A percentile compares a stretch with the other conserved stretches of the same genome.
Evolutionary conservation across 1,140 invertebrate species (phyloP).

Genomic region (Drosophila albomicans): DNA sequence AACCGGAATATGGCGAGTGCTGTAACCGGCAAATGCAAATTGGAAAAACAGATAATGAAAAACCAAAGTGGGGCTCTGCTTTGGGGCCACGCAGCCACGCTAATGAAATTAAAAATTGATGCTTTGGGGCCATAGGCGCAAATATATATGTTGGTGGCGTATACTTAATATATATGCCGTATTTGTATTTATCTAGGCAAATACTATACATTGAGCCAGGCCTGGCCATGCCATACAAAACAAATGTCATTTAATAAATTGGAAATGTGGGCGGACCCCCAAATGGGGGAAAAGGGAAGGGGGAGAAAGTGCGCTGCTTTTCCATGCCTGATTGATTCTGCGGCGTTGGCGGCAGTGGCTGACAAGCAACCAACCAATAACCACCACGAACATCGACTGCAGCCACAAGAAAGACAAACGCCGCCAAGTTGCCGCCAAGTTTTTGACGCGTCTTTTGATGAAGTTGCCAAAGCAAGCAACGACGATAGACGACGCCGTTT

Average conservation of each 20-base stretch:
- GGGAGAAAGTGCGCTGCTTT: constrained; percentile 43
- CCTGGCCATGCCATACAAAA: constrained; percentile 20
- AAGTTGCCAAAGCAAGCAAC: constrained; percentile 67
- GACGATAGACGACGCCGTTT: constrained; percentile 43
- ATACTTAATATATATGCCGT: not conserved
- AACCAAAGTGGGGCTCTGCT: constrained; percentile 43
- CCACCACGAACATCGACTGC: constrained; percentile 31
- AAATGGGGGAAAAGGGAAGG: not conserved
- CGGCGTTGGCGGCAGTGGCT: constrained; percentile 62
- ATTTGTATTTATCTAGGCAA: constrained; percentile 55
- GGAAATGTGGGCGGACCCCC: constrained; percentile 50
- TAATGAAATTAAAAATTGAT: constrained; percentile 84
- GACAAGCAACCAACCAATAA: not conserved
- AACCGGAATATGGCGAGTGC: constrained; percentile 75
- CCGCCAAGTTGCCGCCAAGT: constrained; percentile 51
- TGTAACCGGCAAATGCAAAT: constrained; percentile 65
- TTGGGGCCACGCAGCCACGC: constrained; percentile 44
- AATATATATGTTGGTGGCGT: not conserved
- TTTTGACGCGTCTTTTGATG: constrained; percentile 70
- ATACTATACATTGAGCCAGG: constrained; percentile 22
- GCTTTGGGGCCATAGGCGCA: constrained; percentile 68
- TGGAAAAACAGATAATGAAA: constrained; percentile 82
- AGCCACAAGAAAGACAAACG: constrained; percentile 68
- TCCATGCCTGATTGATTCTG: constrained; percentile 76
- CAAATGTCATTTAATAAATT: constrained; percentile 83